These are phyloP conservation scores for Urechis unicinctus DNA, from an alignment of 2,888 invertebrate genomes.

Conservation along the genomic window DNA sequence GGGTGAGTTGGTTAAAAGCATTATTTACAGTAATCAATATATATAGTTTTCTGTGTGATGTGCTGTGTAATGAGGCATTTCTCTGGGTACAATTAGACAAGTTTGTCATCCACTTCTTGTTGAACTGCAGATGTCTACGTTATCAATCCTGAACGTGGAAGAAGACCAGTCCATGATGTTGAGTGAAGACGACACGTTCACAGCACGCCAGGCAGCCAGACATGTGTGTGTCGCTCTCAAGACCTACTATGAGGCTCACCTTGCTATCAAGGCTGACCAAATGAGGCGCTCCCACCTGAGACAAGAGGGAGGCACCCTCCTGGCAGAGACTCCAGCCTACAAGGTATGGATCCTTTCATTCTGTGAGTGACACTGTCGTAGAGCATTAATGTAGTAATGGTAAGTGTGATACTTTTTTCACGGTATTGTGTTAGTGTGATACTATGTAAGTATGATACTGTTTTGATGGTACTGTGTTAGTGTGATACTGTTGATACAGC, in stretches of 20 bases:
- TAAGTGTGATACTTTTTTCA: too few relatives aligned
- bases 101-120: not conserved
- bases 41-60: too few relatives aligned
- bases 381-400: not conserved
- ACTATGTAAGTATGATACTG: too few relatives aligned
- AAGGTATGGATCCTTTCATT: slow-evolving; percentile 43
- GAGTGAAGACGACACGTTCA: slow-evolving; percentile 83
- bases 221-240: slow-evolving; percentile 86
- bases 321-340: slow-evolving; percentile 50
- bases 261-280: slow-evolving; percentile 71
- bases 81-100: not conserved
- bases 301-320: slow-evolving; percentile 53
- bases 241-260: slow-evolving; percentile 85
- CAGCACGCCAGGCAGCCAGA: slow-evolving; percentile 80
- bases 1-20: too few relatives aligned
- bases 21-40: too few relatives aligned
- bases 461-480: too few relatives aligned
- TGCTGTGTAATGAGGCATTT: too few relatives aligned
- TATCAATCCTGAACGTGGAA: slow-evolving; percentile 75
- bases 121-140: slow-evolving; percentile 65
- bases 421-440: too few relatives aligned
- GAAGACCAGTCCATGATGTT: slow-evolving; percentile 52
- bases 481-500: too few relatives aligned
- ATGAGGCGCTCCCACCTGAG: slow-evolving; percentile 51
- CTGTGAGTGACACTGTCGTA: not conserved